A percentile compares a stretch with the other conserved stretches of the same genome.
Conservation (phyloP, 2,797 vertebrate genomes). For the Esox masquinongy region DNA sequence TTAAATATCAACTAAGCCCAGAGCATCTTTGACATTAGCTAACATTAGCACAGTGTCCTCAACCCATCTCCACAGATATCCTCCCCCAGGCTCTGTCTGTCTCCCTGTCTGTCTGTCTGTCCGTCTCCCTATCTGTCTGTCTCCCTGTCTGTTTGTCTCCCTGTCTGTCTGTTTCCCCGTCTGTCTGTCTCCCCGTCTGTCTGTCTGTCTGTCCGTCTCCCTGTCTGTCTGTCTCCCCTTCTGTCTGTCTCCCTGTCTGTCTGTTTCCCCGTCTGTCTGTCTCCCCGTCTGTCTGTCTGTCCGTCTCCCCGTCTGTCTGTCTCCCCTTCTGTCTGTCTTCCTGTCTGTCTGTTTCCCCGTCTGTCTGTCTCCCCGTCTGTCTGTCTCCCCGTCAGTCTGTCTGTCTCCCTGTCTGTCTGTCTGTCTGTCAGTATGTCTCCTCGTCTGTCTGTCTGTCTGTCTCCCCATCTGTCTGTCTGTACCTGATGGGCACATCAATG, state of each 20-base stretch:
- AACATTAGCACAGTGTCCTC: not conserved
- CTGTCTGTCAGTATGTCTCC: too few species aligned
- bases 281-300: too few species aligned
- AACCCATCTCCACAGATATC: not conserved
- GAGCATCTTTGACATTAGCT: not conserved
- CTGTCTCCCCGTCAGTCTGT: slow-evolving; percentile 15
- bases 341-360: too few species aligned
- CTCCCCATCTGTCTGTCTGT: slow-evolving; percentile 10
- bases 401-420: not conserved
- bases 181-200: slow-evolving; percentile 11
- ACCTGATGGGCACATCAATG: slow-evolving; percentile 96
- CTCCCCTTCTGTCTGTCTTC: not conserved
- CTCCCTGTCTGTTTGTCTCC: not conserved
- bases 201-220: slow-evolving; percentile 7
- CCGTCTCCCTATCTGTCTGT: slow-evolving; percentile 6
- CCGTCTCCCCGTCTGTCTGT: not conserved
- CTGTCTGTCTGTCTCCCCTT: too few species aligned
- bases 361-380: slow-evolving; percentile 11
- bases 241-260: not conserved
- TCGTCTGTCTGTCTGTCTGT: too few species aligned
- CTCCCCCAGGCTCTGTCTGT: not conserved
- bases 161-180: too few species aligned
- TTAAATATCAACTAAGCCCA: not conserved
- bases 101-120: too few species aligned
- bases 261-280: too few species aligned